Base-by-base conservation (phyloP, 1,140 invertebrate species). In the Hormaphis cornu region DNA sequence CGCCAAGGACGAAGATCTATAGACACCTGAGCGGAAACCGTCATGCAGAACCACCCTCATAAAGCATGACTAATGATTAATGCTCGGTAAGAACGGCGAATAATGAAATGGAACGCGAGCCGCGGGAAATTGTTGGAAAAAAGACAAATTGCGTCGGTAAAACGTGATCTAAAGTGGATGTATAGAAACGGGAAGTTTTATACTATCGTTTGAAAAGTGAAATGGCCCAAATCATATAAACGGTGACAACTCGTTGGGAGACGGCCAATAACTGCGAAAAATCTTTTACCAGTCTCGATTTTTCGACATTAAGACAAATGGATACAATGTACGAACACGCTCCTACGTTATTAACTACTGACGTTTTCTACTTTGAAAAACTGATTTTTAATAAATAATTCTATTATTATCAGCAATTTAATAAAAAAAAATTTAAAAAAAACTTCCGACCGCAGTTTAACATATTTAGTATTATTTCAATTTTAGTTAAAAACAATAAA, bases 201-300 rank as follows among this genome's bases (percentile, higher is more conserved):
- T 40, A n/a, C n/a, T 58, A 22, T 58, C 35, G 35, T 58, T 20
- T 24, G 20, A 58, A 58, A 58, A 24, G 54, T 58, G 54, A 58
- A 58, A 58, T 58, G 54, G 54, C 28, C 33, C 35, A 58, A 58
- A 58, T 58, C 54, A 58, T 58, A n/a, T n/a, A 58, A 58, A 58
- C 16, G 54, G 14, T 58, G 54, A 58, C 54, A 58, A 58, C 54
- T 58, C 35, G 33, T 58, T 58, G 54, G 54, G 14, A 58, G 40
- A 58, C 16, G 14, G 54, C 33, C 54, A 58, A n/a, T n/a, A 58
- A 58, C 54, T 20, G 22, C 33, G 20, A 58, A 58, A 37, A 4
- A 8, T 9, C 18, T 22, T 4, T 56, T 56, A 22, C 18, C n/a
- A n/a, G n/a, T n/a, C n/a, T n/a, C n/a, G n/a, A 37, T 37, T 40